These are phyloP conservation scores for Caenorhabditis imperialis DNA, from an alignment of 2,888 invertebrate species.

Conservation along the genomic window DNA sequence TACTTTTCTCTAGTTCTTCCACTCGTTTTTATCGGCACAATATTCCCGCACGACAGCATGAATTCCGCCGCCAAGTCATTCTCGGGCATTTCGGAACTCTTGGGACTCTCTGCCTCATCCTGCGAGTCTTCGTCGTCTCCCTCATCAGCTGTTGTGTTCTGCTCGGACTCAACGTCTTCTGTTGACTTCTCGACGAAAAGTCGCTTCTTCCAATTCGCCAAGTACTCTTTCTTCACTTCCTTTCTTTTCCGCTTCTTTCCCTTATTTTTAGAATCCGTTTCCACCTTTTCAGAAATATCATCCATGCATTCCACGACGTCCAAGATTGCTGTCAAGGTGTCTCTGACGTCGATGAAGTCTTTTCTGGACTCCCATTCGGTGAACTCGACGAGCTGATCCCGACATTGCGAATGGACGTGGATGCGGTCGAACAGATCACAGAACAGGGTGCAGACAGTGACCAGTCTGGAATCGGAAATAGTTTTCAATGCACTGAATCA, in stretches of 20 bases:
- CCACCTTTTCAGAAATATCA: slow-evolving; percentile 24
- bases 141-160: slow-evolving; percentile 31
- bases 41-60: slow-evolving; percentile 5
- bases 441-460: slow-evolving; percentile 53
- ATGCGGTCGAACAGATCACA: slow-evolving; percentile 67
- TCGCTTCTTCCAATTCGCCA: slow-evolving; percentile 38
- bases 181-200: slow-evolving; percentile 30
- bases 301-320: slow-evolving; percentile 46
- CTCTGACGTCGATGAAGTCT: slow-evolving; percentile 37
- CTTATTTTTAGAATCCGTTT: slow-evolving; percentile 9
- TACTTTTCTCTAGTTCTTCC: slow-evolving; percentile 18
- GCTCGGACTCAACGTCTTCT: slow-evolving; percentile 19
- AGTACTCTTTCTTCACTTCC: slow-evolving; percentile 32
- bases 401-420: slow-evolving; percentile 49
- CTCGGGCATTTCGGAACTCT: slow-evolving; percentile 9
- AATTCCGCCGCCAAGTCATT: slow-evolving; percentile 32
- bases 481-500: neutral
- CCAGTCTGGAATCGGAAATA: slow-evolving; percentile 28
- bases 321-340: slow-evolving; percentile 25
- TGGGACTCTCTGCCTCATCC: neutral
- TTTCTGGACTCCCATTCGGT: slow-evolving; percentile 46
- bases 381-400: slow-evolving; percentile 40
- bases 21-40: slow-evolving; percentile 9
- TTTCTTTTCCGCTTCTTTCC: slow-evolving; percentile 8
- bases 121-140: slow-evolving; percentile 10